Percentiles rank a stretch among this genome's conserved stretches.
phyloP scores from a whole-genome alignment of 2,113 vertebrate species.

The Platycercus adscitus region DNA sequence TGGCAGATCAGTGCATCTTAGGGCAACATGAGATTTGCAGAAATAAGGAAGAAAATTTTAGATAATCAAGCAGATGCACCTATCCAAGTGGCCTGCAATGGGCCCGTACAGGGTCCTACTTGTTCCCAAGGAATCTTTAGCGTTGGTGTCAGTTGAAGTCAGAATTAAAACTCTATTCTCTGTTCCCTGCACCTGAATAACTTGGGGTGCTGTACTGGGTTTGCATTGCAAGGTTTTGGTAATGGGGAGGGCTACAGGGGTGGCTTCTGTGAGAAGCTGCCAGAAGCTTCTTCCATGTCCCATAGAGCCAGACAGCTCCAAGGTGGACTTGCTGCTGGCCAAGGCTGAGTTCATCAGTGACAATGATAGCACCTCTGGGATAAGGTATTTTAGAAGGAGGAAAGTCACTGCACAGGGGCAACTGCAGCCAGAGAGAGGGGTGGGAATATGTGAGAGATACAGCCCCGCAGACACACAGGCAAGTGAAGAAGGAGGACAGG shows the following conservation, averaged over 20 bases:
- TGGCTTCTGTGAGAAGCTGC: background rate
- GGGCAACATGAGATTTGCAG: background rate
- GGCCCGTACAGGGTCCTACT: rapidly evolving
- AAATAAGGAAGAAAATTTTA: background rate
- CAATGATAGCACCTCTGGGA: background rate
- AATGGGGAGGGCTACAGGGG: no score
- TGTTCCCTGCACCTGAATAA: background rate
- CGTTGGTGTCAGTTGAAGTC: background rate
- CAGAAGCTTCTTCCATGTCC: background rate
- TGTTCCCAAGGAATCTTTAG: background rate
- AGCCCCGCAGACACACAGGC: background rate
- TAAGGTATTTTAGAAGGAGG: background rate
- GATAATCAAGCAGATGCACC: background rate
- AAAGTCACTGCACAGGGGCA: background rate
- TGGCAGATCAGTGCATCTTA: background rate
- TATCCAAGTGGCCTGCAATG: background rate
- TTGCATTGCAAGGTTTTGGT: background rate
- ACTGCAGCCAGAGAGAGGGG: background rate
- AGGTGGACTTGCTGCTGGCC: background rate
- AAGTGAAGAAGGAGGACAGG: background rate
- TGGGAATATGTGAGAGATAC: background rate
- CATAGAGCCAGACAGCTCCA: background rate
- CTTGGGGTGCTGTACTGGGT: background rate
- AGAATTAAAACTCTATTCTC: background rate
- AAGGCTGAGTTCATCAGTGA: background rate